Conservation (phyloP, 2,888 invertebrate species). For the Megamerina dolium region DNA sequence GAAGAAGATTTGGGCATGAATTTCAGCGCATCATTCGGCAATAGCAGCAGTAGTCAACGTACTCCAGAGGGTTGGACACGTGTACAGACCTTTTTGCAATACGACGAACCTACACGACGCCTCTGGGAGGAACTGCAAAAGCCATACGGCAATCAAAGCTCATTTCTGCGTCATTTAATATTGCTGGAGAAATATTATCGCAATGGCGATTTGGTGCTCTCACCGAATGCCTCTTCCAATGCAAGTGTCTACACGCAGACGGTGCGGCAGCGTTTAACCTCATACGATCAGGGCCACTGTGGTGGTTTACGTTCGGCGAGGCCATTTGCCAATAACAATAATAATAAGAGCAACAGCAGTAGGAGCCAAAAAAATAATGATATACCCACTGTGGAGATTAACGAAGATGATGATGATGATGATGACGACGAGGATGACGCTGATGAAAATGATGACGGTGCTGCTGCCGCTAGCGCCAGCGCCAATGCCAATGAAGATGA, state of each 20-base stretch:
- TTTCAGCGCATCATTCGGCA: constrained; percentile 69
- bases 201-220: constrained; percentile 69
- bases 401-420: constrained; percentile 35
- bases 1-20: constrained; percentile 72
- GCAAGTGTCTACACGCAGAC: constrained; percentile 75
- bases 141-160: constrained; percentile 82
- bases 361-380: constrained; percentile 1
- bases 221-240: constrained; percentile 66
- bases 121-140: constrained; percentile 78
- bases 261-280: constrained; percentile 69
- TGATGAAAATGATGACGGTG: constrained; percentile 2
- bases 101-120: constrained; percentile 72
- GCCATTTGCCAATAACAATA: constrained; percentile 8
- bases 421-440: constrained; percentile 18
- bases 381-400: constrained; percentile 26
- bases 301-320: constrained; percentile 29
- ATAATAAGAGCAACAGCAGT: constrained; percentile 13
- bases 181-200: constrained; percentile 78
- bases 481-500: background rate
- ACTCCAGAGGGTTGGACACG: constrained; percentile 83
- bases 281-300: constrained; percentile 61
- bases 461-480: background rate
- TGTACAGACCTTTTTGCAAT: constrained; percentile 71
- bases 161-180: constrained; percentile 74
- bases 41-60: constrained; percentile 46